Base-by-base conservation (phyloP, 2,113 vertebrate genomes). In the Aramus guarauna region DNA sequence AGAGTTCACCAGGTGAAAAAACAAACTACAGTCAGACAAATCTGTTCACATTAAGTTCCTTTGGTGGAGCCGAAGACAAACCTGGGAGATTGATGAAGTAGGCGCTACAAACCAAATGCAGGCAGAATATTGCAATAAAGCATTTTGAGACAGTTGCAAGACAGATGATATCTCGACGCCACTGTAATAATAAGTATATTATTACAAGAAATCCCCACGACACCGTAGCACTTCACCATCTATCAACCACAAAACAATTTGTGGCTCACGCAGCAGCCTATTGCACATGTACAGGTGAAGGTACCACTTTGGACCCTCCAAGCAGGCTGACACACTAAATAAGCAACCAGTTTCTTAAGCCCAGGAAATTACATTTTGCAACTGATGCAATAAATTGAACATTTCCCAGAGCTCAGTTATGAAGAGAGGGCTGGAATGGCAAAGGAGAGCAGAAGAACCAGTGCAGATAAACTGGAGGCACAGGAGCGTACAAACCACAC, bases 1-100 rank as follows among this genome's bases (percentile, higher is more conserved):
- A 82, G 87, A 96, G 69, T 76, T 96, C 94, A 96, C 81, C 96
- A 95, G 95, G 95, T 67, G 59, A 83, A 90, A 45, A 85, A 66
- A 6, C 30, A 78, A 55, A 41, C 14, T n/a, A 26, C 0, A 5
- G 26, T 14, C 26, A 27, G 43, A 53, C 11, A 81, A 17, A 62
- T 62, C 16, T 53, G 48, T 55, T 71, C 12, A 6, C 0, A 0
- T 43, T 24, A 34, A 12, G 26, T 41, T 26, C 27, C 15, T 80
- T 45, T 29, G 55, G 36, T 34, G 67, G 47, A 45, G 58, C 34
- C 77, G 58, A 45, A 45, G 72, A 23, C 18, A 67, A 85, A 69
- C 12, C 72, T 55, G 43, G 23, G 43, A 90, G 81, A 71, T 8
- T 1, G 6, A 59, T 71, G 62, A n/a, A 50, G 37, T 1, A 62